Percentiles rank a stretch among this genome's conserved stretches.
These are phyloP conservation scores for Abrostola triplasia DNA, from an alignment of 2,888 invertebrate species.

Conservation along the genomic window DNA sequence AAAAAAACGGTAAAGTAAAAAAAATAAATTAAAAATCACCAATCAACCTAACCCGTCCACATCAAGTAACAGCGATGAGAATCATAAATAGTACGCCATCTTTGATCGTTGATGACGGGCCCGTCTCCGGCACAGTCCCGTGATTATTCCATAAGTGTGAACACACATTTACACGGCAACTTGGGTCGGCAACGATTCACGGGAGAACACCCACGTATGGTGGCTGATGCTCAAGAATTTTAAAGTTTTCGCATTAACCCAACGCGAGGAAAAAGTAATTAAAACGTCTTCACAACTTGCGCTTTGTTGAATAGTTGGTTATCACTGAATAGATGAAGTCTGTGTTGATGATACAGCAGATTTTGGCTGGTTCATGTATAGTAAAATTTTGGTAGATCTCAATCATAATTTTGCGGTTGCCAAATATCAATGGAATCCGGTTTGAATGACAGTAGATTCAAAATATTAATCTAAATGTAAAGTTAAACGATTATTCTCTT, in stretches of 20 bases:
- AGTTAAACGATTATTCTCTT: no score
- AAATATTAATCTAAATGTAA: no score
- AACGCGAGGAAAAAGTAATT: conserved; percentile 62
- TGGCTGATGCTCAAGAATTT: conserved; percentile 65
- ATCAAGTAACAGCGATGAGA: background rate
- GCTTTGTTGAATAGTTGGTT: conserved; percentile 47
- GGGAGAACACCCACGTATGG: conserved; percentile 62
- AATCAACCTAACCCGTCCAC: background rate
- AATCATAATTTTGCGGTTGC: no score
- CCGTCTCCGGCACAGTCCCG: conserved; percentile 38
- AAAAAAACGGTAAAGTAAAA: no score
- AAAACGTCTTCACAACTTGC: conserved; percentile 56
- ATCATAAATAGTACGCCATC: background rate
- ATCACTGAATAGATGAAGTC: background rate
- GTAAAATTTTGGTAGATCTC: no score
- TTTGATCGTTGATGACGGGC: conserved; percentile 4
- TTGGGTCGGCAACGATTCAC: conserved; percentile 76
- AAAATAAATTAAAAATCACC: no score
- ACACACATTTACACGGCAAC: conserved; percentile 79
- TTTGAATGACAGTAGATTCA: no score
- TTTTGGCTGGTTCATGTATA: background rate
- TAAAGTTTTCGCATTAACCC: conserved; percentile 82
- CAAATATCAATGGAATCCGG: no score
- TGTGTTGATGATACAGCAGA: background rate
- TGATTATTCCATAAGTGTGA: conserved; percentile 64